Evolutionary conservation across 2,888 invertebrate species (phyloP), one percentile per base, ranked within the genome.

Genomic region (Drosophila austrosaltans): DNA sequence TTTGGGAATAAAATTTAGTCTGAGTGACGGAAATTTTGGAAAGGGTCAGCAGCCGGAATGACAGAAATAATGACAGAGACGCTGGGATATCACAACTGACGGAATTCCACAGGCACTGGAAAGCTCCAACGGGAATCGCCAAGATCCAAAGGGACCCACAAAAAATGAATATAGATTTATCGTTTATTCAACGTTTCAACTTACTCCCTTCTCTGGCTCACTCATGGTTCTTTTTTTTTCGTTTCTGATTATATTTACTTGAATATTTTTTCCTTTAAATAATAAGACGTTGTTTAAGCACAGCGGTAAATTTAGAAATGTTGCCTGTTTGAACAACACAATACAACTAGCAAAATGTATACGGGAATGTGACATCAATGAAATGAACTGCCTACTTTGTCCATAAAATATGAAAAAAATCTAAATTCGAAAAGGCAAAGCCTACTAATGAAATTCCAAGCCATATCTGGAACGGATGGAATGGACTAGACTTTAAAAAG

Each of bases 241-340:
- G 10, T 57, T 57, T 36, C 10, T 36, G 1, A 36, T 6, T 22
- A 12, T 16, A 22, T 75, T 82, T 66, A 74, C 78, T 36, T 36
- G 2, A 36, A 16, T 16, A 16, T 16, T 36, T 36, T 8, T 8
- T 36, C 36, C 36, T 36, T 36, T 36, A 36, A 36, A 80, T 62
- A 74, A 56, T 71, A 68, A 53, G 4, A 42, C 42, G 67, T 85
- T 66, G 48, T 73, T 73, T 42, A 10, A 67, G 75, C 70, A 79
- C 77, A 63, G 67, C 72, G 48, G 57, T 63, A 62, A 88, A 88
- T 83, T 88, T 83, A 48, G 83, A 86, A 69, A 65, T 58, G 77
- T 77, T 66, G 68, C 59, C 53, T 63, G 73, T 66, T 71, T 40
- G 68, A 68, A 67, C 67, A 78, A 76, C 76, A 73, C 66, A 70